Base-by-base conservation (phyloP, 2,797 vertebrate genomes). In the Corythornis leucogaster region DNA sequence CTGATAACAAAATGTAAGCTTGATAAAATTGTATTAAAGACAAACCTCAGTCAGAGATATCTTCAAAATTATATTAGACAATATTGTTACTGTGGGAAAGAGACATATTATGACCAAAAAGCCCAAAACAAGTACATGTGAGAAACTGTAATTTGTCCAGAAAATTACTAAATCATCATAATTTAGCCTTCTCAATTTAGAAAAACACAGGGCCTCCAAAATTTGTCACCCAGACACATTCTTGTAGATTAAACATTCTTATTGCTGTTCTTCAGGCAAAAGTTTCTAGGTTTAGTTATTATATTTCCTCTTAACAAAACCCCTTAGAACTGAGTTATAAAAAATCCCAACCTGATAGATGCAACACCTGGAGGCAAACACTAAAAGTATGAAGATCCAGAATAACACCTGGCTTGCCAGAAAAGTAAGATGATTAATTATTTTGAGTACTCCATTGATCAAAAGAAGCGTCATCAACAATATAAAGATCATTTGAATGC, bases 351-450 rank as follows among this genome's bases (percentile, higher is more conserved):
- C 48, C 50, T 70, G 64, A 88, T 74, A 70, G 35, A 89, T 61
- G 46, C 46, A 85, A 61, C 24, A 87, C 69, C 81, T 93, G 48
- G 55, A 83, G 92, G 85, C 50, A 92, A 92, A 71, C 54, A 50
- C 51, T 87, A 20, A 59, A 87, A 70, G 21, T 73, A 85, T 78
- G 79, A 89, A 66, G 69, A 90, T 75, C 31, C 2, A 7, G 57
- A 90, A 78, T 87, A 92, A 93, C 61, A 89, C 79, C 79, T 94
- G 90, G 76, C 55, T 95, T 83, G 48, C 55, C 43, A 89, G 81
- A 70, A 85, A 92, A 94, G 83, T 63, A 85, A 64, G 64, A 89
- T 53, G 69, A 91, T 78, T 46, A 66, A 92, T 94, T 93, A 69
- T 82, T 92, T 69, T 89, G 59, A 89, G 81, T 66, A 66, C 48